Base-by-base conservation (phyloP, 23 tunicate genomes). In the Halocynthia roretzi region DNA sequence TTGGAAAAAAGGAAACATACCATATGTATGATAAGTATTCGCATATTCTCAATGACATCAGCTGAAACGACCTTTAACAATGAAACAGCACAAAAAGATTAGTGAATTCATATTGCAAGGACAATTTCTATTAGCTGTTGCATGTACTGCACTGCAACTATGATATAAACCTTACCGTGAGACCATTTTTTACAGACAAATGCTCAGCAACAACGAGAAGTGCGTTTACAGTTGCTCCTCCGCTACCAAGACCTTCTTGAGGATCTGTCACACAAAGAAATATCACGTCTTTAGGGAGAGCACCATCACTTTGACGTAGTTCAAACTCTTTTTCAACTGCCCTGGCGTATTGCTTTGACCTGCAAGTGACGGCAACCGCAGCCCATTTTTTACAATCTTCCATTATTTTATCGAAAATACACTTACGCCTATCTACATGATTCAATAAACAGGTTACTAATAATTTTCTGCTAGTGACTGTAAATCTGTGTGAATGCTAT, bases 201-300 rank as follows among this genome's bases (percentile, higher is more conserved):
- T 72, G 93, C 68, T 92, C 98, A 55, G 98, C 76, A n/a, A 83
- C 65, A 5, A 80, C 82, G 6, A 92, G 78, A 54, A 92, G 61
- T 23, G 98, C 98, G 72, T 92, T 92, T 8, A 92, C 22, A 10
- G 98, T 86, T 6, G 98, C 98, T 44, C 98, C 98, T 4, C 98
- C 98, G 75, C 98, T 92, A 8, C 98, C 98, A 6, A 92, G 56
- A 19, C 83, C 85, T 44, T 86, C 92, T 58, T 86, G 92, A 11
- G 98, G 98, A 60, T 92, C 98, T 75, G 82, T 92, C 6, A 92
- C 81, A 69, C 86, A 83, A 14, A 92, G 60, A 5, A 74, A 44
- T 6, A 78, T 50, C n/a, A 80, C 77, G 21, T 86, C 87, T 56
- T 72, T 50, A 6, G 92, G 82, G 7, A 92, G 55, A 10, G 21